phyloP scores from a whole-genome alignment of 2,888 invertebrate species.

The Encarsia formosa region DNA sequence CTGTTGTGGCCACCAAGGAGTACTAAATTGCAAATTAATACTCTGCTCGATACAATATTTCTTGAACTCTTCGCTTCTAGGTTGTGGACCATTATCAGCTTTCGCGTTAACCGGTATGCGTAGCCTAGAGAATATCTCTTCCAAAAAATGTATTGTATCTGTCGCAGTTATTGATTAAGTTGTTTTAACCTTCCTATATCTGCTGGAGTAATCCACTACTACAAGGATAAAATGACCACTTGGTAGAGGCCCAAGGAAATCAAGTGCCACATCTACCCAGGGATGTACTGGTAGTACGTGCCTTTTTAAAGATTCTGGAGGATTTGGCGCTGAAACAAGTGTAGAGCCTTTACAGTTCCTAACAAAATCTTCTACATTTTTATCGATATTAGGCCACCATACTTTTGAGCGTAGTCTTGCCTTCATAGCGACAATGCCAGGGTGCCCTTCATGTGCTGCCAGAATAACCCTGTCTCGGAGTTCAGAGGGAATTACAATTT shows the following conservation, averaged over 20 bases:
- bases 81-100: neutral
- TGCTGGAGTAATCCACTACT: conserved; percentile 30
- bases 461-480: conserved; percentile 21
- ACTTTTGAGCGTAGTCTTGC: conserved; percentile 23
- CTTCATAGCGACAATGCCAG: conserved; percentile 30
- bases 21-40: neutral
- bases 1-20: conserved; percentile 2
- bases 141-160: conserved; percentile 24
- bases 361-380: conserved; percentile 19
- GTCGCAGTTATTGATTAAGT: conserved; percentile 18
- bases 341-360: conserved; percentile 1
- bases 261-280: conserved; percentile 25
- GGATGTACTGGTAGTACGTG: conserved; percentile 8
- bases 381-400: conserved; percentile 25
- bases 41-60: neutral
- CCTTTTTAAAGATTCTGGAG: conserved; percentile 4
- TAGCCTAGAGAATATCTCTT: conserved; percentile 18
- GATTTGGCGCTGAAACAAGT: neutral
- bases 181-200: conserved; percentile 24
- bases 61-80: neutral
- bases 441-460: conserved; percentile 38
- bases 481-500: neutral
- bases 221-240: conserved; percentile 20
- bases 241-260: conserved; percentile 29
- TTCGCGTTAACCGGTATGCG: neutral